Evolutionary conservation across 2,888 invertebrate species (phyloP).

Genomic region (Oxyteleia sp.): DNA sequence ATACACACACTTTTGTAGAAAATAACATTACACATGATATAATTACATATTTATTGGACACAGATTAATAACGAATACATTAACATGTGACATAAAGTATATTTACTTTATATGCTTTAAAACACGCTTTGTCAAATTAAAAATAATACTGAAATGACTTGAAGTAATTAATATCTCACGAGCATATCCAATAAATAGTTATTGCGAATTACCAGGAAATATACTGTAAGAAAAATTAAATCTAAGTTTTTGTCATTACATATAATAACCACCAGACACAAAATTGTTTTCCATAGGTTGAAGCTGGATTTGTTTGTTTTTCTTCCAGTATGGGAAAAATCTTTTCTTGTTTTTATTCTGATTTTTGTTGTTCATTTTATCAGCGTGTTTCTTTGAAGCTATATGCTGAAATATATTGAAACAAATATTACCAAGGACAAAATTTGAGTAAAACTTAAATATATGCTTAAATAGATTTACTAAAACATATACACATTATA

Average conservation of each 20-base stretch:
- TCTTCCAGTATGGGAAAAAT: conserved; percentile 82
- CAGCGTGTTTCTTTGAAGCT: conserved; percentile 84
- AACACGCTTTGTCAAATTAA: conserved; percentile 5
- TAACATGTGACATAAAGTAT: conserved; percentile 24
- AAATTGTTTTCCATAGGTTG: conserved; percentile 81
- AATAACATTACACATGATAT: conserved; percentile 4
- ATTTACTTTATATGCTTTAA: conserved; percentile 7
- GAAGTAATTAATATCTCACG: not conserved
- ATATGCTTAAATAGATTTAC: conserved; percentile 5
- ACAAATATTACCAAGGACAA: conserved; percentile 6
- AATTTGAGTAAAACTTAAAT: conserved; percentile 6
- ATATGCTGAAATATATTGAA: conserved; percentile 73
- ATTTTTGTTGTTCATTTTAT: conserved; percentile 82
- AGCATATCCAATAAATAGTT: conserved; percentile 22
- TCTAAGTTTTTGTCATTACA: conserved; percentile 62
- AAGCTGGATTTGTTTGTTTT: conserved; percentile 74
- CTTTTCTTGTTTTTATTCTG: conserved; percentile 80
- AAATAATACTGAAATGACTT: conserved; percentile 34
- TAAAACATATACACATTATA: too few species aligned
- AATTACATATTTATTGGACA: conserved; percentile 42
- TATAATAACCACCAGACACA: conserved; percentile 81
- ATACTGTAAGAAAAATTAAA: conserved; percentile 36
- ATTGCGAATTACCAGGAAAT: conserved; percentile 1
- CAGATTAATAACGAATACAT: conserved; percentile 25
- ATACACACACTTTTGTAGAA: not conserved